Conservation (phyloP, 2,797 vertebrate species). For the Ambastaia sidthimunki region DNA sequence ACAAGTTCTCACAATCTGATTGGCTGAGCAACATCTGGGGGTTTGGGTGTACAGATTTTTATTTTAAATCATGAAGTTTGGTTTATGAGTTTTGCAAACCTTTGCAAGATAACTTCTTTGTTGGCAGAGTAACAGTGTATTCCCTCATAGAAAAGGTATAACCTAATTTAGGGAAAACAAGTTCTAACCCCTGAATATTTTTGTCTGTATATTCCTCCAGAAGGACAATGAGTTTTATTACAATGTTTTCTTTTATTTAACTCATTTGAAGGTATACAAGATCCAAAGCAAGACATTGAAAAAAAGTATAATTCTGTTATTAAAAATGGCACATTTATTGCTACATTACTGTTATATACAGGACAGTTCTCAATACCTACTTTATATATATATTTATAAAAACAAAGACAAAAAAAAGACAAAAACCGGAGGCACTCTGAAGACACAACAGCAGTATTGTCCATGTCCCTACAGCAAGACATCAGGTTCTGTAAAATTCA, state of each 20-base stretch:
- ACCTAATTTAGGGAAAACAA: no score
- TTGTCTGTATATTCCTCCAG: not conserved
- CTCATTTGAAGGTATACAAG: conserved; percentile 81
- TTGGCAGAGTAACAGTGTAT: no score
- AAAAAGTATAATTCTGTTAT: conserved; percentile 85
- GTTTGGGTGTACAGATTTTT: no score
- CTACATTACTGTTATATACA: conserved; percentile 93
- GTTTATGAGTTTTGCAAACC: no score
- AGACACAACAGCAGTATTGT: conserved; percentile 78
- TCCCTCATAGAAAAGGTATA: no score
- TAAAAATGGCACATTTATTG: conserved; percentile 90
- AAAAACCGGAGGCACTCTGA: conserved; percentile 83
- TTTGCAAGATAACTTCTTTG: no score
- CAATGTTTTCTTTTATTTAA: conserved; percentile 82
- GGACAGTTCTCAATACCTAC: conserved; percentile 89
- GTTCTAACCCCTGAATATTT: no score
- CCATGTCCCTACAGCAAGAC: conserved; percentile 70
- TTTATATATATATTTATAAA: conserved; percentile 73
- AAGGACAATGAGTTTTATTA: conserved; percentile 75
- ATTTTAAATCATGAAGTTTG: no score
- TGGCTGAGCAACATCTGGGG: not conserved
- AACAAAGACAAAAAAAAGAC: conserved; percentile 68
- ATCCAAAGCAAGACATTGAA: conserved; percentile 86
- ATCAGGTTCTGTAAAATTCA: conserved; percentile 67
- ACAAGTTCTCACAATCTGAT: not conserved